Conservation (phyloP, 2,888 invertebrate genomes). For the Erebia ligea region DNA sequence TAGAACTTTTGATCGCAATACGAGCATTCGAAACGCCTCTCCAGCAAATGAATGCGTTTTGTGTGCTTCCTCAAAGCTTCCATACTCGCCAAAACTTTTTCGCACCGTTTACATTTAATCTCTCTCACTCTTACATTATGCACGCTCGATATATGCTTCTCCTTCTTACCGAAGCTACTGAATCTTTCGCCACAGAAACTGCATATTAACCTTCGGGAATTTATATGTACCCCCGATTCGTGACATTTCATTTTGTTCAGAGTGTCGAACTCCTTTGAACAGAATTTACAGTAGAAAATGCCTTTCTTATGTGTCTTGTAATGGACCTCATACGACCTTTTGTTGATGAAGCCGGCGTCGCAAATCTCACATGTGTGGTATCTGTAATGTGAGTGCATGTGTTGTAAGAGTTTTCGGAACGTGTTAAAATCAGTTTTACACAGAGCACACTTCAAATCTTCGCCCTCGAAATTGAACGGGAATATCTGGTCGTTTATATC, state of each 20-base stretch:
- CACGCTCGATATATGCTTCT: conserved; percentile 52
- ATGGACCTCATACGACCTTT: conserved; percentile 5
- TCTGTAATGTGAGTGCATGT: conserved; percentile 71
- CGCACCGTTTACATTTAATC: conserved; percentile 58
- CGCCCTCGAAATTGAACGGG: conserved; percentile 51
- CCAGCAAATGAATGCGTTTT: conserved; percentile 56
- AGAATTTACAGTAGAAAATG: not conserved
- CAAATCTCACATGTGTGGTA: conserved; percentile 70
- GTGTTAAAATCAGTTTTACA: conserved; percentile 46
- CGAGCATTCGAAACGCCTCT: conserved; percentile 53
- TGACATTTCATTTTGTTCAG: conserved; percentile 45
- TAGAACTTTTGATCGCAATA: conserved; percentile 48
- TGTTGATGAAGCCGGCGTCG: conserved; percentile 60
- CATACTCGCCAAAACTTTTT: conserved; percentile 65
- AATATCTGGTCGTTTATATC: conserved; percentile 55
- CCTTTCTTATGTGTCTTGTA: conserved; percentile 1
- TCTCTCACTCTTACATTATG: conserved; percentile 53
- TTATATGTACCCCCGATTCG: conserved; percentile 39
- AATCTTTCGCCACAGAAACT: conserved; percentile 48
- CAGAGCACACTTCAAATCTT: conserved; percentile 46
- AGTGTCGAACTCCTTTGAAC: conserved; percentile 35
- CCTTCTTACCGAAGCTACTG: conserved; percentile 34
- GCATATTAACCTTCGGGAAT: conserved; percentile 48
- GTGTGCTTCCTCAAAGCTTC: conserved; percentile 64
- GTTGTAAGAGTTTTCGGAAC: conserved; percentile 46